A percentile compares a stretch with the other conserved stretches of the same genome.
These are phyloP conservation scores for Ancistrus triradiatus DNA, from an alignment of 2,113 vertebrate genomes.

Conservation along the genomic window DNA sequence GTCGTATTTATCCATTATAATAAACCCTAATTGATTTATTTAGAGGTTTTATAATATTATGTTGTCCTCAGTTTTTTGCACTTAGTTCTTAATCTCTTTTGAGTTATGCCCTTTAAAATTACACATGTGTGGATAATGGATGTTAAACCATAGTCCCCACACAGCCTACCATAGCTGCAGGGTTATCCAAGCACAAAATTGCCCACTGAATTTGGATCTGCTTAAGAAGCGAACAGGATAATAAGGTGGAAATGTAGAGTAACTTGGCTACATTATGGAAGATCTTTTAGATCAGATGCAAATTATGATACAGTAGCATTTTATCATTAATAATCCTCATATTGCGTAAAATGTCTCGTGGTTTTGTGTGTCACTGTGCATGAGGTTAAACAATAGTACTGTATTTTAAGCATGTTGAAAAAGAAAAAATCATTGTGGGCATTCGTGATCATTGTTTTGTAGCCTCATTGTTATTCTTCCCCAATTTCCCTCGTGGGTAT, in stretches of 20 bases:
- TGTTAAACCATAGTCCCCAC: constrained; percentile 5
- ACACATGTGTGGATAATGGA: constrained; percentile 4
- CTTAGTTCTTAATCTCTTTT: constrained; percentile 3
- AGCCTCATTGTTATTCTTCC: constrained; percentile 1
- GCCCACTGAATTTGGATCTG: not conserved
- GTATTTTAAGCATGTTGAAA: not conserved
- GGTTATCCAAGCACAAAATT: constrained; percentile 14
- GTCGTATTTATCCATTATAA: constrained; percentile 1
- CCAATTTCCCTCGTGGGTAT: not conserved
- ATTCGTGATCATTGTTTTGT: not conserved
- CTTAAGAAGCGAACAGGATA: not conserved
- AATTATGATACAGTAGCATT: too few relatives aligned
- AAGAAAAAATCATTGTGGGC: not conserved
- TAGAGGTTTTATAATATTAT: constrained; percentile 7
- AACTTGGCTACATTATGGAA: not conserved
- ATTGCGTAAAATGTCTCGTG: too few relatives aligned
- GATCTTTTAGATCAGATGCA: not conserved
- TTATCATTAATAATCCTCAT: too few relatives aligned
- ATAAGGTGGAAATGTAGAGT: not conserved
- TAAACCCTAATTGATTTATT: constrained; percentile 14
- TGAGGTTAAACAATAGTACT: not conserved
- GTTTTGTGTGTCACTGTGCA: too few relatives aligned
- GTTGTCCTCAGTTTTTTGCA: not conserved
- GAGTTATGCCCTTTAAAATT: constrained; percentile 12
- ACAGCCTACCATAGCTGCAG: not conserved